Evolutionary conservation across 2,113 vertebrate genomes (phyloP).

Genomic region (Bettongia penicillata): DNA sequence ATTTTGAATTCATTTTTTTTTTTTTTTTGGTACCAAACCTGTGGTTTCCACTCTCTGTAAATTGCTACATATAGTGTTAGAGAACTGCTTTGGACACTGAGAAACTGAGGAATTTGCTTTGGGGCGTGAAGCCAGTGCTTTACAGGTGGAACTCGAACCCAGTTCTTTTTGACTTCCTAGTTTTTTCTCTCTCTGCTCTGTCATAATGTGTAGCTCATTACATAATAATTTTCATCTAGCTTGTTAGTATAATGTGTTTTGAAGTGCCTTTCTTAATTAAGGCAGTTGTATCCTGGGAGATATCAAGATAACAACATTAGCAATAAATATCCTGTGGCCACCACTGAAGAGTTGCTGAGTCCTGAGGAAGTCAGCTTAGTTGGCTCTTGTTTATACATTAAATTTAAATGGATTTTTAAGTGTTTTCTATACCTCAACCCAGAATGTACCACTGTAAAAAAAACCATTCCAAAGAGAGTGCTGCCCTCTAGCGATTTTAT

Average conservation of each 20-base stretch:
- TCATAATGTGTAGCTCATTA: background rate
- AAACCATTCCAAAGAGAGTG: background rate
- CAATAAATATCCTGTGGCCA: background rate
- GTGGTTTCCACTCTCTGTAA: background rate
- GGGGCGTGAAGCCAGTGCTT: background rate
- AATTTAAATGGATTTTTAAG: background rate
- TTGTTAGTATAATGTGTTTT: background rate
- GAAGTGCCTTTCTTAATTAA: background rate
- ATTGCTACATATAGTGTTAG: background rate
- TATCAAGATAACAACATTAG: background rate
- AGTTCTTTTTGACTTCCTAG: background rate
- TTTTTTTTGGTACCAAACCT: background rate
- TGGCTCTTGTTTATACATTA: no score
- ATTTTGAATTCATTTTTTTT: background rate
- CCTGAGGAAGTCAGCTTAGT: background rate
- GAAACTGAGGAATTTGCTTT: background rate
- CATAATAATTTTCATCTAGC: background rate
- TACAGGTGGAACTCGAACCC: background rate
- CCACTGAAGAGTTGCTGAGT: background rate
- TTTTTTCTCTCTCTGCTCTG: background rate
- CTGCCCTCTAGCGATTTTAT: conserved; percentile 45
- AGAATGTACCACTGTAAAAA: conserved; percentile 6
- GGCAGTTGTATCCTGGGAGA: background rate
- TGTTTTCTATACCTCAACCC: background rate
- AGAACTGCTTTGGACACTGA: background rate